Conservation (phyloP, 2,797 vertebrate species). For the Nyctalus aviator region DNA sequence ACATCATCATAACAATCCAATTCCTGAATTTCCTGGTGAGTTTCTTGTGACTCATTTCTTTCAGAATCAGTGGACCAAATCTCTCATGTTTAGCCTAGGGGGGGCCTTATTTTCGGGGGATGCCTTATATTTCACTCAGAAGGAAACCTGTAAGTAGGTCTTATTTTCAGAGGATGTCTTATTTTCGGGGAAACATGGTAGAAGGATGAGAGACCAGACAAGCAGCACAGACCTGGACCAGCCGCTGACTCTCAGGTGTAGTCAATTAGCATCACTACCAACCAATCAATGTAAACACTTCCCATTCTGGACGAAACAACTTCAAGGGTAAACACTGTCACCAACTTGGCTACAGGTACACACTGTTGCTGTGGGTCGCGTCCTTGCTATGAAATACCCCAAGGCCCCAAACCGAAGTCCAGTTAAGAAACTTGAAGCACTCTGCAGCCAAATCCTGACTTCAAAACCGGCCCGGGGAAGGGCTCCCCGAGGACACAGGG, state of each 20-base stretch:
- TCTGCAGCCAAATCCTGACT: conserved; percentile 73
- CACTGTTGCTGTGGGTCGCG: conserved; percentile 1
- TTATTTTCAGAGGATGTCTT: no score
- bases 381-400: conserved; percentile 36
- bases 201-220: neutral
- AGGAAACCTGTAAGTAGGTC: no score
- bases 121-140: no score
- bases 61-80: no score
- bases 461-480: conserved; percentile 73
- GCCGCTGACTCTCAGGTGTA: neutral
- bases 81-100: no score
- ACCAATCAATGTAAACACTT: neutral
- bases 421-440: conserved; percentile 73
- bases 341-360: neutral
- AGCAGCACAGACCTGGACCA: neutral
- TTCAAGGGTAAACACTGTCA: conserved; percentile 2
- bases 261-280: neutral
- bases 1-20: no score
- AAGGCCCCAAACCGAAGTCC: conserved; percentile 65
- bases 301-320: conserved; percentile 12
- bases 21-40: no score
- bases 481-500: conserved; percentile 66
- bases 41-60: no score
- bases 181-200: no score
- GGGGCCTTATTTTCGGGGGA: no score